phyloP scores from a whole-genome alignment of 2,888 invertebrate genomes.

The Gibbula magus region DNA sequence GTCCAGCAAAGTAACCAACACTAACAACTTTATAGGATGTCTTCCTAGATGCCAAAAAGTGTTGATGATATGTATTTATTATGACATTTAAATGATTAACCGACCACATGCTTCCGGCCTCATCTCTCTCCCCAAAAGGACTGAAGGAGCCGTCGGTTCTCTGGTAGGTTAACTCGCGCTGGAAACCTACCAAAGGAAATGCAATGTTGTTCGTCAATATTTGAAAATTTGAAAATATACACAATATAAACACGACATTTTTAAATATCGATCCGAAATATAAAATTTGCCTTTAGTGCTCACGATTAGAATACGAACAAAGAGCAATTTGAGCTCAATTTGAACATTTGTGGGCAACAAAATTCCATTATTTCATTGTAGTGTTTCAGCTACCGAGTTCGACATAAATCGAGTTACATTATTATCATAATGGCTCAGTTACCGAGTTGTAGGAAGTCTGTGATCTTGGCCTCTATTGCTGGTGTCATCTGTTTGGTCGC shows the following conservation, averaged over 20 bases:
- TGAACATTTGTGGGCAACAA: too few species aligned
- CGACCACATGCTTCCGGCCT: conserved; percentile 86
- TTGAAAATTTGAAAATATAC: too few species aligned
- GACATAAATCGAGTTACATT: too few species aligned
- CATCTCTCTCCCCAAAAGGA: conserved; percentile 85
- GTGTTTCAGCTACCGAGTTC: too few species aligned
- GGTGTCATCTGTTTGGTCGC: conserved; percentile 82
- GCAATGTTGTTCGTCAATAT: too few species aligned
- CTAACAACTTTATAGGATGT: too few species aligned
- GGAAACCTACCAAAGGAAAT: conserved; percentile 81
- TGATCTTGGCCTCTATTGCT: conserved; percentile 80
- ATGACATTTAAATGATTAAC: too few species aligned
- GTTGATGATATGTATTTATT: too few species aligned
- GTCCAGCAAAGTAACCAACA: too few species aligned
- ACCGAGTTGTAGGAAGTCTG: conserved; percentile 83
- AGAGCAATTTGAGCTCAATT: not conserved
- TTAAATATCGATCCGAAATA: not conserved
- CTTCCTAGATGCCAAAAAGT: too few species aligned
- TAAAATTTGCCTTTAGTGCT: not conserved
- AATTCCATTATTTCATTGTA: too few species aligned
- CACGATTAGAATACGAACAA: not conserved
- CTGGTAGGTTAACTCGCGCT: conserved; percentile 90
- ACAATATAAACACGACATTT: not conserved
- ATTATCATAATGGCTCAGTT: too few species aligned
- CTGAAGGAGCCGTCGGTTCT: conserved; percentile 92